phyloP scores from a whole-genome alignment of 2,113 vertebrate species.

The Cyprinodon tularosa region DNA sequence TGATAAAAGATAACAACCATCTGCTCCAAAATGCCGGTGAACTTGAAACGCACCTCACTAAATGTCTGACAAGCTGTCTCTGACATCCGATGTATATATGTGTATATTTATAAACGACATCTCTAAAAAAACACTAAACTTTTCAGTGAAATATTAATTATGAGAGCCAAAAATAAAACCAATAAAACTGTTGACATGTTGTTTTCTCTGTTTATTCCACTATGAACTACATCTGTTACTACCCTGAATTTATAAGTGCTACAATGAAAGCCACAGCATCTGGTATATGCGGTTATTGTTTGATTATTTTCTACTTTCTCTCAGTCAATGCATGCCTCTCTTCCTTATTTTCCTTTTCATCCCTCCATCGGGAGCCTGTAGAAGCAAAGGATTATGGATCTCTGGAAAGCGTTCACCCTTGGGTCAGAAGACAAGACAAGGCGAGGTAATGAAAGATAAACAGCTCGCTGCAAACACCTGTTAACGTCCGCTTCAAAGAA shows the following conservation, averaged over 20 bases:
- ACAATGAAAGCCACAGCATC: slow-evolving; percentile 72
- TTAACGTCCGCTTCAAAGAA: slow-evolving; percentile 84
- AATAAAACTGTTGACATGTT: slow-evolving; percentile 13
- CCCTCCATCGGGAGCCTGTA: slow-evolving; percentile 75
- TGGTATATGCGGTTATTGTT: slow-evolving; percentile 74
- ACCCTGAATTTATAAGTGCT: slow-evolving; percentile 57
- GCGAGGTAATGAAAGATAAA: slow-evolving; percentile 85
- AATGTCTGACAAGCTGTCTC: slow-evolving; percentile 84
- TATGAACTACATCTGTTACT: slow-evolving; percentile 51
- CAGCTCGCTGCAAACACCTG: slow-evolving; percentile 85
- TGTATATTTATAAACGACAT: neutral
- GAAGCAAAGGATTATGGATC: slow-evolving; percentile 80
- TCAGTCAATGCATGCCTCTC: slow-evolving; percentile 64
- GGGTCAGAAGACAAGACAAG: slow-evolving; percentile 83
- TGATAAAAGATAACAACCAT: slow-evolving; percentile 98
- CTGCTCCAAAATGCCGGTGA: slow-evolving; percentile 91
- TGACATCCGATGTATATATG: slow-evolving; percentile 34
- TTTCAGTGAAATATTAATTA: slow-evolving; percentile 25
- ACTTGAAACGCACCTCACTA: slow-evolving; percentile 85
- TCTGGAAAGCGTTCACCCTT: slow-evolving; percentile 79
- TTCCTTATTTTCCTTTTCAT: slow-evolving; percentile 70
- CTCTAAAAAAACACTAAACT: slow-evolving; percentile 23
- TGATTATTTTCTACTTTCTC: slow-evolving; percentile 75
- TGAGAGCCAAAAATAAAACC: slow-evolving; percentile 23
- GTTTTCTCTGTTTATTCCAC: slow-evolving; percentile 31